Percentiles rank a stretch among this genome's conserved stretches.
phyloP scores from a whole-genome alignment of 2,888 invertebrate genomes.

The Opisthograptis luteolata region DNA sequence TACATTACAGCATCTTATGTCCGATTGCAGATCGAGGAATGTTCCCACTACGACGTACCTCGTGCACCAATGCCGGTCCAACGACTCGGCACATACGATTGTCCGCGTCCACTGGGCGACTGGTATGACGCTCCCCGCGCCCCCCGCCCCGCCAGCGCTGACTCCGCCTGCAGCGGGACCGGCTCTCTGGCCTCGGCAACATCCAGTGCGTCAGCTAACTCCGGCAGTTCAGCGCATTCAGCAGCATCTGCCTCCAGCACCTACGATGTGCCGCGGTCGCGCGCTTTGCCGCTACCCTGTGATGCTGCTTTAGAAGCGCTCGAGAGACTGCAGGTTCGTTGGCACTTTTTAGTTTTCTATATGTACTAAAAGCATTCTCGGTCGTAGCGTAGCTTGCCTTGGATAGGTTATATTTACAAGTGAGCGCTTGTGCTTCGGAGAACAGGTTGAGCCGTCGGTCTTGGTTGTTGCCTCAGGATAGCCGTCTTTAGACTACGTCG shows the following conservation, averaged over 20 bases:
- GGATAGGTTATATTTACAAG: too few relatives aligned
- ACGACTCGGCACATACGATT: constrained; percentile 89
- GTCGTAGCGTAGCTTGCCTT: too few relatives aligned
- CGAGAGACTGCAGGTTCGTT: constrained; percentile 83
- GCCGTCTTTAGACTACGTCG: too few relatives aligned
- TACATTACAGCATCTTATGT: not conserved
- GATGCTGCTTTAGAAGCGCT: constrained; percentile 79
- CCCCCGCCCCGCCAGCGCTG: constrained; percentile 80
- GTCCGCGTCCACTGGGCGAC: constrained; percentile 71
- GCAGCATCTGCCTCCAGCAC: constrained; percentile 76
- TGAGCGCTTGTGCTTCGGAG: too few relatives aligned
- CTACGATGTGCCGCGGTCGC: constrained; percentile 76
- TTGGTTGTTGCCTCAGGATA: too few relatives aligned
- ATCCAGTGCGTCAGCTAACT: constrained; percentile 78
- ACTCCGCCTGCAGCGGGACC: constrained; percentile 84
- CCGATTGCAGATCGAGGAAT: constrained; percentile 72
- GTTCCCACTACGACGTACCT: constrained; percentile 80
- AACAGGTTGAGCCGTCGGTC: too few relatives aligned
- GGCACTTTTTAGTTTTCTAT: too few relatives aligned
- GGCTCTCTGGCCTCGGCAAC: constrained; percentile 78
- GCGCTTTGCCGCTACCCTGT: constrained; percentile 77
- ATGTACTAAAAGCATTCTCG: too few relatives aligned
- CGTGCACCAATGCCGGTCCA: constrained; percentile 84
- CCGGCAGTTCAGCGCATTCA: constrained; percentile 76
- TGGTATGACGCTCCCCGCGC: constrained; percentile 80